A percentile compares a stretch with the other conserved stretches of the same genome.
Evolutionary conservation across 2,888 invertebrate species (phyloP).

Genomic region (Drosophila nr. perissopoda): DNA sequence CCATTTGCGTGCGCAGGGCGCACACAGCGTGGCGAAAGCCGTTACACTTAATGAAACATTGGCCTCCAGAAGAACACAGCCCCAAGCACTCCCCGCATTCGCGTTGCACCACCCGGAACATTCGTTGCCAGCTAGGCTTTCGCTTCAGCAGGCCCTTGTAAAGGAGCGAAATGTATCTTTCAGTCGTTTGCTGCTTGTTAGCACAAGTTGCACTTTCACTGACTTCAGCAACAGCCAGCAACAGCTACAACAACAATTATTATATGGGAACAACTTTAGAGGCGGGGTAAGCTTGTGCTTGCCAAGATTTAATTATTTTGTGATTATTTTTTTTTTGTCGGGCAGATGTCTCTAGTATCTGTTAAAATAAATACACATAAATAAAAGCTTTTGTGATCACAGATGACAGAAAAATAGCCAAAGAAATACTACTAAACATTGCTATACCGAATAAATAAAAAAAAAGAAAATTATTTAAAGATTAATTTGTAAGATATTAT

Average conservation of each 20-base stretch:
- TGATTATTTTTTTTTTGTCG: constrained; percentile 11
- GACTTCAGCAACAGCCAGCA: constrained; percentile 27
- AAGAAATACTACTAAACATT: no score
- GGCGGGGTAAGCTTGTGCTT: constrained; percentile 15
- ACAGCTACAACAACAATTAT: constrained; percentile 16
- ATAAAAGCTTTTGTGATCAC: background rate
- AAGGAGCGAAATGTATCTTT: constrained; percentile 58
- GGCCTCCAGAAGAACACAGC: constrained; percentile 56
- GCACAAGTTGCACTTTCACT: constrained; percentile 67
- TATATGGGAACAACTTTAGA: constrained; percentile 8
- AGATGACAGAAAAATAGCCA: background rate
- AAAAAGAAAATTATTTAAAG: background rate
- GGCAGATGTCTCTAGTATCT: background rate
- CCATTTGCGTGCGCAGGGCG: constrained; percentile 43
- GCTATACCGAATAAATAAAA: background rate
- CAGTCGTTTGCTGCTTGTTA: constrained; percentile 58
- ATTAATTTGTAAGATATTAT: background rate
- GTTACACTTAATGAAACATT: constrained; percentile 72
- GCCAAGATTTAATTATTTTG: constrained; percentile 4
- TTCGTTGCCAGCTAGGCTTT: constrained; percentile 41
- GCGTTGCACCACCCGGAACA: background rate
- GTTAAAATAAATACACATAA: background rate
- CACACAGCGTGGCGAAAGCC: constrained; percentile 52
- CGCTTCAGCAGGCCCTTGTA: constrained; percentile 51
- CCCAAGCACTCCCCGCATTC: constrained; percentile 2